Percentiles rank a stretch among this genome's conserved stretches.
Evolutionary conservation across 1,140 invertebrate genomes (phyloP).

Genomic region (Dryas iulia): DNA sequence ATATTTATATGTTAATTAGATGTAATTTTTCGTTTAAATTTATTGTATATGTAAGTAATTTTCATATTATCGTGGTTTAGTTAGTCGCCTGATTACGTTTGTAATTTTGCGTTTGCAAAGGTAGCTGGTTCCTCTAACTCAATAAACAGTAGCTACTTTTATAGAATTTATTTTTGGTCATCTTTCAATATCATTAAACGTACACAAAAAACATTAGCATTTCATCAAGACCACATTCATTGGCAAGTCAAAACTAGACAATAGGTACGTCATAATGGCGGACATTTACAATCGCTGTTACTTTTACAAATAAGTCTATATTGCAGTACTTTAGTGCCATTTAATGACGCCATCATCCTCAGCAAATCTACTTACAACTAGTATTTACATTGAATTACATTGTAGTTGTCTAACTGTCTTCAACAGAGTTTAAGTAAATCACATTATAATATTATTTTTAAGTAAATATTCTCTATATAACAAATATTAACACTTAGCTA

Average conservation of each 20-base stretch:
- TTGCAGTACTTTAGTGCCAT: slow-evolving; percentile 26
- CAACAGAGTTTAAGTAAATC: slow-evolving; percentile 64
- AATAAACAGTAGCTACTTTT: too few relatives aligned
- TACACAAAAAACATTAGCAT: background rate
- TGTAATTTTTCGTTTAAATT: too few relatives aligned
- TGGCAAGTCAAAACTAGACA: background rate
- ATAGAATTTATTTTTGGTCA: too few relatives aligned
- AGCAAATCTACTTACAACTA: slow-evolving; percentile 43
- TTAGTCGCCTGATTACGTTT: too few relatives aligned
- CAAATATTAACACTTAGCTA: slow-evolving; percentile 53
- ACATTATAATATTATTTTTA: slow-evolving; percentile 40
- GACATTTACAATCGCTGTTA: too few relatives aligned
- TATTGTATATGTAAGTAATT: too few relatives aligned
- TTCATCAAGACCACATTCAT: background rate
- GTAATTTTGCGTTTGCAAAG: too few relatives aligned
- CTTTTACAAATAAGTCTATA: background rate
- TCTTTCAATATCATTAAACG: background rate
- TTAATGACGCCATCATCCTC: slow-evolving; percentile 37
- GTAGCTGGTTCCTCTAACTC: too few relatives aligned
- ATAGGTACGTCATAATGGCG: background rate
- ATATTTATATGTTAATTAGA: too few relatives aligned
- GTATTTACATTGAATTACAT: slow-evolving; percentile 54
- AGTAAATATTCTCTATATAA: slow-evolving; percentile 51
- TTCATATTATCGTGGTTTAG: too few relatives aligned
- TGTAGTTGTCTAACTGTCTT: slow-evolving; percentile 41